These are phyloP conservation scores for Agrochola macilenta DNA, from an alignment of 2,888 invertebrate species.

Conservation along the genomic window DNA sequence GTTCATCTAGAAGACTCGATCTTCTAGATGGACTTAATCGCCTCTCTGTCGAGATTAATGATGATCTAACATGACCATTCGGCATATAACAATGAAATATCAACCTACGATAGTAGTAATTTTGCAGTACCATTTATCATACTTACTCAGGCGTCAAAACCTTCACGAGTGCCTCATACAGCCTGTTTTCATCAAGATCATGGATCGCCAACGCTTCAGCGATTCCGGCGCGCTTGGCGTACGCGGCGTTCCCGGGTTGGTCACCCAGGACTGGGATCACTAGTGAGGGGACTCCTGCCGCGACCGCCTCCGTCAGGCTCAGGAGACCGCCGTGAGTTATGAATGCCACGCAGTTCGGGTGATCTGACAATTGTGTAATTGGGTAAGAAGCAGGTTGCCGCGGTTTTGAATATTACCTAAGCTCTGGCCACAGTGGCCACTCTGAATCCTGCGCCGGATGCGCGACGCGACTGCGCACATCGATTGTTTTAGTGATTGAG, in stretches of 20 bases:
- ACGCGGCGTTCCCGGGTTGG: constrained; percentile 83
- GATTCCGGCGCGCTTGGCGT: constrained; percentile 72
- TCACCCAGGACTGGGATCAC: constrained; percentile 90
- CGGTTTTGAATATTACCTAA: background rate
- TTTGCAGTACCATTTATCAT: background rate
- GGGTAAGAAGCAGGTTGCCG: background rate
- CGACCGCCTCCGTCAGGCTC: constrained; percentile 88
- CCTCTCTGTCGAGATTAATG: background rate
- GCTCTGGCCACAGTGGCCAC: background rate
- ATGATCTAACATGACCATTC: background rate
- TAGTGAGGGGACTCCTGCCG: constrained; percentile 88
- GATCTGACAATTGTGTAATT: constrained; percentile 83
- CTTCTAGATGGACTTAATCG: background rate
- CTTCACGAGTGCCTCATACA: constrained; percentile 81
- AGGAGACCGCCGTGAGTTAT: constrained; percentile 89
- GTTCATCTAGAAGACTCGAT: no score
- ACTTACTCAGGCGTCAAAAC: constrained; percentile 86
- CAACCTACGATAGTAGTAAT: background rate
- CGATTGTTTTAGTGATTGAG: background rate
- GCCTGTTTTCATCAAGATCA: constrained; percentile 81
- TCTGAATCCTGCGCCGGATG: background rate
- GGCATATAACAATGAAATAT: background rate
- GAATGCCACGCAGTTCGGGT: constrained; percentile 90
- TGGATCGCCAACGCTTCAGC: constrained; percentile 83
- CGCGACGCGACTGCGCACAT: background rate